Evolutionary conservation across 2,113 vertebrate species (phyloP), one percentile per base, ranked within the genome.

Genomic region (Sprattus sprattus): DNA sequence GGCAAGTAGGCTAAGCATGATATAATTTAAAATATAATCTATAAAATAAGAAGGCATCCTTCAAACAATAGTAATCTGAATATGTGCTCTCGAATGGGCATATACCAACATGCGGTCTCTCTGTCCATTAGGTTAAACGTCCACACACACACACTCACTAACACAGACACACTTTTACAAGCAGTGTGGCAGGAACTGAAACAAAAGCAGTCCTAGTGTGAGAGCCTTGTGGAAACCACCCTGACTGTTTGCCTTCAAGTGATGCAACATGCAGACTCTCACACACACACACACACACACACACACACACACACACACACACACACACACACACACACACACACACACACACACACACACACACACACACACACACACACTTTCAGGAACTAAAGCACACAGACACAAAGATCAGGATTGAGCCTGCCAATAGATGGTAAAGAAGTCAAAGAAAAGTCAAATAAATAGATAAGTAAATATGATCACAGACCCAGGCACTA

Each of bases 211-310:
- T 71, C 25, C 64, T 71, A n/a, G n/a, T n/a, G n/a, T n/a, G 50
- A 88, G 54, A 85, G 84, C 78, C 83, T 89, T 82, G 83, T 57
- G 85, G 87, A 88, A 89, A 89, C 86, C 82, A 88, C 89, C 89
- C 83, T 81, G 46, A 78, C 60, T 84, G 81, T 81, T 83, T 25
- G 83, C 52, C 28, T 39, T 25, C 82, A 4, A 44, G 13, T 87
- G 84, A 86, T 85, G 88, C 84, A 88, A 84, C 44, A 9, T 32
- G 57, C 85, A 71, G 5, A 64, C 54, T 18, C 16, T 18, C 15
- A 57, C 54, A 57, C 54, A 20, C 20, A 57, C 54, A 22, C 54
- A 15, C 54, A 57, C 54, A 64, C 60, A 64, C 60, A 71, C 64
- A 71, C 64, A 3, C 64, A 71, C 83, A n/a, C n/a, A n/a, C n/a